These are phyloP conservation scores for Urocynchramus pylzowi DNA, from an alignment of 2,113 vertebrate genomes.

Conservation along the genomic window DNA sequence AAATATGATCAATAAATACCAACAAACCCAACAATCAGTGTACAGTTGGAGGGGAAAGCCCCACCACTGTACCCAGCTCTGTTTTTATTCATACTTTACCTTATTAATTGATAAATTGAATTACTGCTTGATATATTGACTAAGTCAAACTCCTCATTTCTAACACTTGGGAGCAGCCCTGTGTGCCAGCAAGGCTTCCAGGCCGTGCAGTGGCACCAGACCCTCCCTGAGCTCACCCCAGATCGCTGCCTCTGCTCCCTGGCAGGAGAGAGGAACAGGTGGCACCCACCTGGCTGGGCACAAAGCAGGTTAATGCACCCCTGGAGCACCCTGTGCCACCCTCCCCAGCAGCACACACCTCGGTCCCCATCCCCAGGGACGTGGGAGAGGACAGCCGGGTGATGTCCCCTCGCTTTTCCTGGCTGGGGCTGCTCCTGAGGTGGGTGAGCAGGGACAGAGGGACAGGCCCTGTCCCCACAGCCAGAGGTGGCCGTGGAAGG, in stretches of 20 bases:
- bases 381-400: background rate
- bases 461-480: background rate
- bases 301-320: background rate
- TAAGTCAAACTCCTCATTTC: no score
- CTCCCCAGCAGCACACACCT: background rate
- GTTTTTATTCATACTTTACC: no score
- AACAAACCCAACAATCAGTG: no score
- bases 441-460: fast-evolving
- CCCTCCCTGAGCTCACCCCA: background rate
- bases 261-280: background rate
- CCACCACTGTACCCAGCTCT: no score
- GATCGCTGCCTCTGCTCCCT: fast-evolving
- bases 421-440: fast-evolving
- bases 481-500: background rate
- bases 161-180: background rate
- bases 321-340: background rate
- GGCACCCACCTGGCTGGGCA: background rate
- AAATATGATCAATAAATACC: no score
- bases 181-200: background rate
- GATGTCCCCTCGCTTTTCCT: background rate
- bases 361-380: fast-evolving
- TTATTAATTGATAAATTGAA: no score
- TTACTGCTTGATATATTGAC: no score
- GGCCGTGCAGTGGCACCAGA: background rate
- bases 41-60: no score